Evolutionary conservation across 1,140 invertebrate genomes (phyloP).

Genomic region (Aethina tumida): DNA sequence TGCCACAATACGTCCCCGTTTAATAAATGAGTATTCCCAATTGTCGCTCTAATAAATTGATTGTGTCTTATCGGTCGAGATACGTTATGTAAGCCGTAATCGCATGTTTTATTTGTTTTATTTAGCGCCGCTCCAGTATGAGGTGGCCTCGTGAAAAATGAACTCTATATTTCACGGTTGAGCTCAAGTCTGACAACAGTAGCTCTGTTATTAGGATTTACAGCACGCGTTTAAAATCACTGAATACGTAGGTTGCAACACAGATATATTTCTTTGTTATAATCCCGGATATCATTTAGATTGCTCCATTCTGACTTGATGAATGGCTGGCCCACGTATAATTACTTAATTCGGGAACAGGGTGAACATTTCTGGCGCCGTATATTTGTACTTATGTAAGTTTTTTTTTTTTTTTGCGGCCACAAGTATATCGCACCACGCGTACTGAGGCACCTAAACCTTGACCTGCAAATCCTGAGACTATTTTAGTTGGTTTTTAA

Average conservation of each 20-base stretch:
- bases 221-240: conserved; percentile 6
- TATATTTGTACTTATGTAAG: too few species aligned
- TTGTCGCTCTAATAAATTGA: too few species aligned
- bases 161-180: conserved; percentile 4
- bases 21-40: too few species aligned
- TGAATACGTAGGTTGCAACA: conserved; percentile 3
- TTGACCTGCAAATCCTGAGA: too few species aligned
- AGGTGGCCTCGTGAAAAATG: conserved; percentile 5
- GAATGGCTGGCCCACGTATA: conserved; percentile 1
- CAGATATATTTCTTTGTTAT: conserved; percentile 8
- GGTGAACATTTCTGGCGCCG: too few species aligned
- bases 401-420: too few species aligned
- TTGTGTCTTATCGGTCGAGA: too few species aligned
- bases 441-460: too few species aligned
- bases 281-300: conserved; percentile 6
- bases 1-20: conserved; percentile 6
- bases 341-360: conserved; percentile 6
- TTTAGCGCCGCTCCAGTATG: conserved; percentile 2
- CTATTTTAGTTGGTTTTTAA: too few species aligned
- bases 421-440: too few species aligned
- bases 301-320: conserved; percentile 1
- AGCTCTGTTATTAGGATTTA: conserved; percentile 8
- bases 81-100: conserved; percentile 1
- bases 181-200: conserved; percentile 1
- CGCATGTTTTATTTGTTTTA: conserved; percentile 5